phyloP scores from a whole-genome alignment of 2,113 vertebrate species.

The Oceanites oceanicus region DNA sequence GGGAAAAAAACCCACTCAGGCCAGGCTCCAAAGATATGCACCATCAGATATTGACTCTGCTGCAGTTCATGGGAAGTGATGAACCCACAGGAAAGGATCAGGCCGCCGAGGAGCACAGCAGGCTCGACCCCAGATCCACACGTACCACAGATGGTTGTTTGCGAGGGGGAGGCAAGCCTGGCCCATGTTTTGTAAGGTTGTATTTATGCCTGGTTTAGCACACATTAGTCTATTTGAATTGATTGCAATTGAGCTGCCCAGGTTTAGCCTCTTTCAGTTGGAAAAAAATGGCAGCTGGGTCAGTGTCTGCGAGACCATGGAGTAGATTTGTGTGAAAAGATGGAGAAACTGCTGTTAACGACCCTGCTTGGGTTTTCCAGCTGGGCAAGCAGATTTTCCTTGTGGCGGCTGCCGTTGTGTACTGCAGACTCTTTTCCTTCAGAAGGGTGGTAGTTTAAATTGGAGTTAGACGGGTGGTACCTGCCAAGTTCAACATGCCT shows the following conservation, averaged over 20 bases:
- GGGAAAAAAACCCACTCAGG: neutral
- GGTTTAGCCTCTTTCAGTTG: neutral
- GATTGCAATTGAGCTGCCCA: neutral
- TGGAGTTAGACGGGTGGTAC: constrained; percentile 20
- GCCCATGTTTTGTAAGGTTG: neutral
- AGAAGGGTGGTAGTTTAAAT: constrained; percentile 60
- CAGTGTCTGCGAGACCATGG: neutral
- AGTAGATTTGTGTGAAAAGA: neutral
- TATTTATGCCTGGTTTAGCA: neutral
- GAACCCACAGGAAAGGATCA: neutral
- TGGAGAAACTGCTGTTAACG: neutral
- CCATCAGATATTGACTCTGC: neutral
- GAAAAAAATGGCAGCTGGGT: neutral
- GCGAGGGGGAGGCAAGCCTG: rapidly evolving
- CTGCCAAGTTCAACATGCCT: constrained; percentile 75
- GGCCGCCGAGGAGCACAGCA: neutral
- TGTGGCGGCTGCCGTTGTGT: neutral
- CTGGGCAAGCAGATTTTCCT: neutral
- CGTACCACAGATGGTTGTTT: neutral
- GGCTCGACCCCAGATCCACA: neutral
- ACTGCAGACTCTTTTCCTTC: constrained; percentile 9
- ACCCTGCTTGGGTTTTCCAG: neutral
- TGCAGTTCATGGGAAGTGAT: neutral
- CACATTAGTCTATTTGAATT: neutral
- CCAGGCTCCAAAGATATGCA: neutral